Conservation (phyloP, 35 echinoderm and acorn worm species). For the Lytechinus variegatus region DNA sequence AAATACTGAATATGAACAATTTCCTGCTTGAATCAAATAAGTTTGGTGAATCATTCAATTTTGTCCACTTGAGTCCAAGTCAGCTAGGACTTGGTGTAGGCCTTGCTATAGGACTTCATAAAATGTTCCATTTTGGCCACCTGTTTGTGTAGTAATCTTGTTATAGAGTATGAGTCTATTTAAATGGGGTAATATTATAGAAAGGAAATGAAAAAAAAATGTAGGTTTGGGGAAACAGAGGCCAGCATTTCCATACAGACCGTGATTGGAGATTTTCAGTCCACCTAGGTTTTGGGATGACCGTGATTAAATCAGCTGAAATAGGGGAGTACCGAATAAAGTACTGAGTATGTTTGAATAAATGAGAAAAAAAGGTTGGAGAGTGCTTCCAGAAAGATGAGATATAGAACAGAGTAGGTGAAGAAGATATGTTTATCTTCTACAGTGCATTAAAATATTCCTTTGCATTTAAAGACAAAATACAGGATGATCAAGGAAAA, state of each 20-base stretch:
- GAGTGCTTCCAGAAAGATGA: background rate
- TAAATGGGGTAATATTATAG: background rate
- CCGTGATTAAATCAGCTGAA: too few relatives aligned
- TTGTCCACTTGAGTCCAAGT: background rate
- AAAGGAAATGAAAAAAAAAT: background rate
- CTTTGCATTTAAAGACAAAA: background rate
- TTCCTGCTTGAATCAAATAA: background rate
- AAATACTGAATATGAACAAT: constrained; percentile 6
- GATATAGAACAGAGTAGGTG: too few relatives aligned
- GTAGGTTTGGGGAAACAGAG: background rate
- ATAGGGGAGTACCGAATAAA: background rate
- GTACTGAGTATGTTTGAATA: background rate
- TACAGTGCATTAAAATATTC: background rate
- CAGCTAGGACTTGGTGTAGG: background rate
- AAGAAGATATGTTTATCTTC: too few relatives aligned
- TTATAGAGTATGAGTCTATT: background rate
- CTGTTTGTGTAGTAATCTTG: background rate
- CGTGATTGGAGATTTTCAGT: background rate
- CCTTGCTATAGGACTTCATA: background rate
- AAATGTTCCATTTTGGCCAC: background rate
- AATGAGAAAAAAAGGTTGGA: background rate
- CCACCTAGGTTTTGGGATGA: background rate
- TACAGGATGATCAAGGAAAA: background rate
- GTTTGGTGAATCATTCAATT: background rate
- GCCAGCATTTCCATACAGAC: background rate